Conservation (phyloP, 2,113 vertebrate genomes). For the Scolopax mira region DNA sequence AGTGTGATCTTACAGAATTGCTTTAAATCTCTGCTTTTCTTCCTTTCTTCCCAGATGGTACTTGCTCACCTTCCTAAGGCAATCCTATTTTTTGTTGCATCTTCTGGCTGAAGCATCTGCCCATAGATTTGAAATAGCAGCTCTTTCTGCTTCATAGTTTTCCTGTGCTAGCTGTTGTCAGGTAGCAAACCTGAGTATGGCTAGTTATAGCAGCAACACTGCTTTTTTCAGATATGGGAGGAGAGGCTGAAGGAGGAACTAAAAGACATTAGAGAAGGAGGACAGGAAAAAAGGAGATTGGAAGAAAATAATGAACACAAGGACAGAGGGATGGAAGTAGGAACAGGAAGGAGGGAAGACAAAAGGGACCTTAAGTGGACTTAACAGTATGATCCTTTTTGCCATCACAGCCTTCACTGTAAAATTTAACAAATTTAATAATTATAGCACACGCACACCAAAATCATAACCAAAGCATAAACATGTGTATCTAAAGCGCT, state of each 20-base stretch:
- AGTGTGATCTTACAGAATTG: not conserved
- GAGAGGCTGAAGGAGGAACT: not conserved
- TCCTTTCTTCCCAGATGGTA: not conserved
- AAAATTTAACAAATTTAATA: not conserved
- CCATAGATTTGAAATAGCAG: constrained; percentile 4
- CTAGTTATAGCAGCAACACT: not conserved
- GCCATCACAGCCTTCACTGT: not conserved
- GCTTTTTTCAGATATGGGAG: not conserved
- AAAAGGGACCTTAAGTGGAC: not conserved
- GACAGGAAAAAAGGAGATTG: not conserved
- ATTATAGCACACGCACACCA: rapidly evolving
- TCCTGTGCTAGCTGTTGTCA: not conserved
- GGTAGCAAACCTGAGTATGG: not conserved
- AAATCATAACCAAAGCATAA: not conserved
- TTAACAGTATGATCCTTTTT: not conserved
- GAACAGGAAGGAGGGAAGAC: not conserved
- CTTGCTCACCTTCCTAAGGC: constrained; percentile 27
- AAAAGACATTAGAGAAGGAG: not conserved
- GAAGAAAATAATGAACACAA: not conserved
- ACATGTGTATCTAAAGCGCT: not conserved
- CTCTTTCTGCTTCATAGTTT: not conserved
- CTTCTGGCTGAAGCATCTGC: constrained; percentile 9
- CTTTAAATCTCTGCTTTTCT: not conserved
- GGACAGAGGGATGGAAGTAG: not conserved
- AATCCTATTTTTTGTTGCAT: constrained; percentile 5